Evolutionary conservation across 2,888 invertebrate genomes (phyloP), one percentile per base, ranked within the genome.

Genomic region (Ophraella communa): DNA sequence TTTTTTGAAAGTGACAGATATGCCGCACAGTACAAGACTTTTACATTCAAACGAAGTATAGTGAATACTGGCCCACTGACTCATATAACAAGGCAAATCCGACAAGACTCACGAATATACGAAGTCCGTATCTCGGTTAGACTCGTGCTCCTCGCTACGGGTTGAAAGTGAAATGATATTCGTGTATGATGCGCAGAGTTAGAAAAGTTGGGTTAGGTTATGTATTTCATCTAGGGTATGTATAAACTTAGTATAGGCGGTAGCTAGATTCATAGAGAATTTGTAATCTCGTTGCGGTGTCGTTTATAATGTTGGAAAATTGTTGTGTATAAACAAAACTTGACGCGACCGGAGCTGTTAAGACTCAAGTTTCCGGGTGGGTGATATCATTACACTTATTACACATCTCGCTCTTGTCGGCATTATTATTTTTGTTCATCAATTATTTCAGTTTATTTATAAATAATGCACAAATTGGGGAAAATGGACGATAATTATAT

Each of bases 21-120:
- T 63, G 64, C 53, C 57, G 49, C 68, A 59, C 67, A 54, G 73
- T 54, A 70, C 70, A 49, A 61, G 54, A 66, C 68, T 67, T 58
- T 30, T 49, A 33, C 51, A 58, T 24, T 5, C 45, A 21, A 45
- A 45, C 49, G 49, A 24, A 47, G 67, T 62, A 66, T 64, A 67
- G 70, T 68, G 73, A 70, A 69, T 73, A 76, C 76, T 76, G 82
- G 80, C 87, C 87, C 86, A 87, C 87, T 87, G 87, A 87, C 87
- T 87, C 87, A 88, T 86, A 86, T 87, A 51, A 85, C 62, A 60
- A 54, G 60, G 60, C 66, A 54, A 56, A 54, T 27, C 49, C 57
- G 61, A 54, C 84, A 84, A 83, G 83, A 84, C 84, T 85, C 81
- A 82, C 85, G 84, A 82, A 39, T 83, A 81, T 83, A 82, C 86